Base-by-base conservation (phyloP, 2,888 invertebrate genomes). In the Glaucopsyche alexis region DNA sequence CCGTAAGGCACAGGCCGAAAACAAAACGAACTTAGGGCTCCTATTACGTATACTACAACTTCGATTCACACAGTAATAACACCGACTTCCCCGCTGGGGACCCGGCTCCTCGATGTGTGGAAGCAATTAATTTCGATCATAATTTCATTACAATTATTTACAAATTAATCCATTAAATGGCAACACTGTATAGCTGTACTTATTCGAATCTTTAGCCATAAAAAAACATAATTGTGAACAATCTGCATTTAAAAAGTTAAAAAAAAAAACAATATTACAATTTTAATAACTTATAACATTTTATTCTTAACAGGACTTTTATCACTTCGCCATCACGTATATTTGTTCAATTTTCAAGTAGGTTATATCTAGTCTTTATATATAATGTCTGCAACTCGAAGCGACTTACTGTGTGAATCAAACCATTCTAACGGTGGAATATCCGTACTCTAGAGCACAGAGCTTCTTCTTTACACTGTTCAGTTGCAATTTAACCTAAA, bases 1-100 rank as follows among this genome's bases (percentile, higher is more conserved):
- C 29, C 29, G 29, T 29, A 29, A 29, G 29, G 29, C 82, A 80
- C 81, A 79, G 75, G 81, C 84, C 81, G 49, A 75, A 77, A 76
- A 75, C 64, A 75, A 77, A 78, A 74, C 69, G 69, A 69, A 69
- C 47, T 7, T 69, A 69, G 38, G 64, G 64, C 73, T 71, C 70
- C 74, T 74, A 77, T 78, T 79, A 79, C 78, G 79, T 79, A 79
- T 79, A 77, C 77, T 71, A 42, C 19, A 50, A 47, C 49, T 19
- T 67, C 50, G 50, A 66, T 72, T 71, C 71, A 74, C 71, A 52
- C 45, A 71, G 49, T 66, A 66, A 50, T 40, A 45, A 2, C 14
- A 60, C 13, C 11, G 19, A 6, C 6, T 29, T 60, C 19, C 5
- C 19, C 5, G n/a, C 52, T 52, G 47, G 47, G 8, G 47, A n/a